Conservation (phyloP, 2,888 invertebrate species). For the Atrina japonica region DNA sequence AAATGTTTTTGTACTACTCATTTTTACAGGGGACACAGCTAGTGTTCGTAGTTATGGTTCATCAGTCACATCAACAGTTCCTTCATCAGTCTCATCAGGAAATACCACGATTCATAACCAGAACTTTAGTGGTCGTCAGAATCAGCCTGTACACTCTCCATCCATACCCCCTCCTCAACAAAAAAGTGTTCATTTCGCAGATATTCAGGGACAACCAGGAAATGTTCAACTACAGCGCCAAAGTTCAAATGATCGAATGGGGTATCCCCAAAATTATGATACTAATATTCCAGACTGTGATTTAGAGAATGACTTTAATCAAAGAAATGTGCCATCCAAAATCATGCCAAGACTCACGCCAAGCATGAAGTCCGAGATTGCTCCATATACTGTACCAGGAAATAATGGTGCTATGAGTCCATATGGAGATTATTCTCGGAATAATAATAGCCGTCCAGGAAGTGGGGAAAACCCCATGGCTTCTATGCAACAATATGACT, state of each 20-base stretch:
- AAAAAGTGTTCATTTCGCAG: constrained; percentile 70
- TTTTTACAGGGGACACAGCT: constrained; percentile 62
- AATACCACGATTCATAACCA: constrained; percentile 32
- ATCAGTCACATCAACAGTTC: constrained; percentile 51
- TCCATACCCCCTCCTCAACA: constrained; percentile 49
- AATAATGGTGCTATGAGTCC: constrained; percentile 62
- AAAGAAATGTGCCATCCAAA: constrained; percentile 69
- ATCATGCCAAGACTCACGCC: constrained; percentile 69
- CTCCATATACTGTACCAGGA: constrained; percentile 73
- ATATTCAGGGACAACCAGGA: constrained; percentile 37
- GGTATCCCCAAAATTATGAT: constrained; percentile 53
- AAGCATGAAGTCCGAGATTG: constrained; percentile 70
- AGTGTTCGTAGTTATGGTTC: constrained; percentile 71
- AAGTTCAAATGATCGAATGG: constrained; percentile 40
- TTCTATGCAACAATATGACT: constrained; percentile 59
- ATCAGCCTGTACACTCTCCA: constrained; percentile 8
- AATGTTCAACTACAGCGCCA: constrained; percentile 36
- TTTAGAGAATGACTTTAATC: constrained; percentile 65
- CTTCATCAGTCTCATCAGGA: constrained; percentile 48
- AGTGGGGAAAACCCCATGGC: constrained; percentile 49
- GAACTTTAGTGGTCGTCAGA: constrained; percentile 16
- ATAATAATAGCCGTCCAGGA: constrained; percentile 43
- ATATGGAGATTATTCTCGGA: constrained; percentile 52
- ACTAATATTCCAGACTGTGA: constrained; percentile 68
- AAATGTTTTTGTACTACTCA: no score